A percentile compares a stretch with the other conserved stretches of the same genome.
Conservation (phyloP, 2,888 invertebrate species). For the Metallyticus violacea region DNA sequence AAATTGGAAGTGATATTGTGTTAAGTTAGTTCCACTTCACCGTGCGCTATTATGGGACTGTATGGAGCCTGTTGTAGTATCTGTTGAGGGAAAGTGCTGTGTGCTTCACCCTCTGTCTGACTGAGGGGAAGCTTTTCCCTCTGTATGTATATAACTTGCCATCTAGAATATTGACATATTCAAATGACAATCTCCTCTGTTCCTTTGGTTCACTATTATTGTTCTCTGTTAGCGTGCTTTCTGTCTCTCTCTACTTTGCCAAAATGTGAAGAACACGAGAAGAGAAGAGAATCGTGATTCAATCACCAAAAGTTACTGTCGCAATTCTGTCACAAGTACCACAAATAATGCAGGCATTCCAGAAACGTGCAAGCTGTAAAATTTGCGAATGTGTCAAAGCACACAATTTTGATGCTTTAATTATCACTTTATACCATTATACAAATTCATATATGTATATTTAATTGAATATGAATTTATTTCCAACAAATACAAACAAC, state of each 20-base stretch:
- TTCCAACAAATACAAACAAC: too few relatives aligned
- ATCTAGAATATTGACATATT: conserved; percentile 32
- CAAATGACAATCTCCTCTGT: conserved; percentile 29
- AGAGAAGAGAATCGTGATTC: too few relatives aligned
- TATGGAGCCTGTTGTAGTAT: not conserved
- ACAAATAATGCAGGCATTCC: too few relatives aligned
- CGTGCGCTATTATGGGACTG: conserved; percentile 2
- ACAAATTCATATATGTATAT: too few relatives aligned
- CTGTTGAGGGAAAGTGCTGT: conserved; percentile 1
- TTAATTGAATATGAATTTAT: too few relatives aligned
- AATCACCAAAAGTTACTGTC: not conserved
- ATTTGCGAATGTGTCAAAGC: too few relatives aligned
- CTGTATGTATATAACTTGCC: conserved; percentile 18
- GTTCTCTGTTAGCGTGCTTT: conserved; percentile 18
- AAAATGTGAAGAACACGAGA: not conserved
- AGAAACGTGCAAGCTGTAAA: too few relatives aligned
- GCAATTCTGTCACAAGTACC: too few relatives aligned
- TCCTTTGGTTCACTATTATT: conserved; percentile 26
- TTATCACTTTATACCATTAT: too few relatives aligned
- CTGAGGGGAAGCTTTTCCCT: not conserved
- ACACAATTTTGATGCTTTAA: too few relatives aligned
- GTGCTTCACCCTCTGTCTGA: not conserved
- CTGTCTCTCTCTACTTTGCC: not conserved
- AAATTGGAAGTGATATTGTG: conserved; percentile 34
- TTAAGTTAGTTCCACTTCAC: conserved; percentile 24